A percentile compares a stretch with the other conserved stretches of the same genome.
phyloP scores from a whole-genome alignment of 2,113 vertebrate genomes.

The Dasyornis broadbenti region DNA sequence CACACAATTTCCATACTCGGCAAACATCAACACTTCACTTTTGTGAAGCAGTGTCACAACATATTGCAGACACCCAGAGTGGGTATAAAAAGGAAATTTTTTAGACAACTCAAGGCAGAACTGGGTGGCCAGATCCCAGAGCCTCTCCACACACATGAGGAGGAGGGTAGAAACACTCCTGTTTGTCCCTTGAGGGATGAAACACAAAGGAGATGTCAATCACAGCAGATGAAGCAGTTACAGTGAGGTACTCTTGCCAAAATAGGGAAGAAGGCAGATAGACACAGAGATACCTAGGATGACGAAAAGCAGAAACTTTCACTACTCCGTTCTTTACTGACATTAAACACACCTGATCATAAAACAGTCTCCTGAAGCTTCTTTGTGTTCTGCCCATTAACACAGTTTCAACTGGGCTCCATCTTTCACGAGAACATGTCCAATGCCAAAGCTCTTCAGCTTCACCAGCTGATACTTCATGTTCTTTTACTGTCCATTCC shows the following conservation, averaged over 20 bases:
- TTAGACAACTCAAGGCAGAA: neutral
- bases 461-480: neutral
- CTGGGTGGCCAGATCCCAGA: neutral
- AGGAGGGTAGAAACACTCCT: neutral
- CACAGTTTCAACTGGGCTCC: neutral
- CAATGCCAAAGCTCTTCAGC: neutral
- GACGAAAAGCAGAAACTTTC: neutral
- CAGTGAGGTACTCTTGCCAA: neutral
- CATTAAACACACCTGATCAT: neutral
- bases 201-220: neutral
- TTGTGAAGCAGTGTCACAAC: neutral
- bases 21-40: neutral
- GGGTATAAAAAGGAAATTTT: neutral
- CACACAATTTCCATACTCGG: neutral
- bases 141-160: fast-evolving
- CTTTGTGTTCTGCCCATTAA: neutral
- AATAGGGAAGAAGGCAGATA: neutral
- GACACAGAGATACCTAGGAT: neutral
- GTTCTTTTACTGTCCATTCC: neutral
- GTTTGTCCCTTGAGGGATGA: neutral
- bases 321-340: neutral
- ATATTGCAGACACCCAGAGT: neutral
- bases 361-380: neutral
- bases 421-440: neutral
- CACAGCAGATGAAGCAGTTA: neutral